These are phyloP conservation scores for Drosophila kohkoa DNA, from an alignment of 1,140 invertebrate species.

Conservation along the genomic window DNA sequence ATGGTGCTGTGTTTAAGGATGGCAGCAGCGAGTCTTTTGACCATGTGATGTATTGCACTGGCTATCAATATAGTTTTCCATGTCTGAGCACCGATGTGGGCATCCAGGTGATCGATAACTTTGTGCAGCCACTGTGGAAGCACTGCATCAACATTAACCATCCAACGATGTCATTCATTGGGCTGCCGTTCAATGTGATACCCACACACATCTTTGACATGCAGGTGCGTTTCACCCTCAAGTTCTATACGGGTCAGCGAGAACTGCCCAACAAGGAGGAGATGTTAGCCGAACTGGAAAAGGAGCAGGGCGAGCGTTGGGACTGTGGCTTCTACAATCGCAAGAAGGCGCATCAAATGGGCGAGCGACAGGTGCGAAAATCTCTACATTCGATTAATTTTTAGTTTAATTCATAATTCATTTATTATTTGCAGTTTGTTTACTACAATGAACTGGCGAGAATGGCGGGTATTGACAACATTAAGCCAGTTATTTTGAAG, in stretches of 20 bases:
- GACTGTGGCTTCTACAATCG: slow-evolving; percentile 86
- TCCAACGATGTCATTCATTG: slow-evolving; percentile 92
- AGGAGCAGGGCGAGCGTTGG: slow-evolving; percentile 87
- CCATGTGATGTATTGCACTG: slow-evolving; percentile 92
- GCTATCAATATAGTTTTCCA: slow-evolving; percentile 93
- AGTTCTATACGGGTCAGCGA: slow-evolving; percentile 88
- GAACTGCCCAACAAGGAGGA: slow-evolving; percentile 88
- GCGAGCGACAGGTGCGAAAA: slow-evolving; percentile 87
- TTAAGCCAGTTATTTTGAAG: slow-evolving; percentile 89
- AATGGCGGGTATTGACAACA: slow-evolving; percentile 87
- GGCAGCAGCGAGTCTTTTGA: slow-evolving; percentile 88
- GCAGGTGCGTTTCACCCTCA: slow-evolving; percentile 91
- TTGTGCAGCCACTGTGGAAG: slow-evolving; percentile 94
- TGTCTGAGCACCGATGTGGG: slow-evolving; percentile 90
- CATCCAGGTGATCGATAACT: slow-evolving; percentile 91
- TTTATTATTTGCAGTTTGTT: slow-evolving; percentile 85
- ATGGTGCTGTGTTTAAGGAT: slow-evolving; percentile 87
- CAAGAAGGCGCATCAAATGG: slow-evolving; percentile 91
- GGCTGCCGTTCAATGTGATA: slow-evolving; percentile 91
- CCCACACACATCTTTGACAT: slow-evolving; percentile 95
- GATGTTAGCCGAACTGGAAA: slow-evolving; percentile 89
- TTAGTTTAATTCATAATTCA: not conserved
- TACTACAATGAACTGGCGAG: slow-evolving; percentile 90
- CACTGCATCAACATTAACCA: slow-evolving; percentile 93
- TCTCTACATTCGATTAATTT: not conserved